Conservation (phyloP, 2,797 vertebrate species). For the Enteromius unitaeniatus region DNA sequence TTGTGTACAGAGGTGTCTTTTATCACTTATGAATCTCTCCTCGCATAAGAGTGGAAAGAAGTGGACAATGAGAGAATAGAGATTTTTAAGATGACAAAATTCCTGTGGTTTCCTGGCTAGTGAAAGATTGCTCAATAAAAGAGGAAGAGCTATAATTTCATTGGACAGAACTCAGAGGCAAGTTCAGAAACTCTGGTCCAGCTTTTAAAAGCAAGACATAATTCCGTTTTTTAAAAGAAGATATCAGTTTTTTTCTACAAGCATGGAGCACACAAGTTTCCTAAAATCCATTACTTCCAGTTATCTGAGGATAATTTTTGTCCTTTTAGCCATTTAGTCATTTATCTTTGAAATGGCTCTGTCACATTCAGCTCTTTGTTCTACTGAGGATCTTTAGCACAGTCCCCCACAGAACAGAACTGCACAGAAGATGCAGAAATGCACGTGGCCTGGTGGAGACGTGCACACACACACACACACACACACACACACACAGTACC, state of each 20-base stretch:
- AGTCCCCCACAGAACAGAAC: neutral
- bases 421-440: neutral
- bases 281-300: constrained; percentile 57
- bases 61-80: neutral
- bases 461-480: too few relatives aligned
- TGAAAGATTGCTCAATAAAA: constrained; percentile 36
- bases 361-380: constrained; percentile 33
- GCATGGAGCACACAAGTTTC: neutral
- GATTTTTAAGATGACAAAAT: constrained; percentile 31
- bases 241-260: neutral
- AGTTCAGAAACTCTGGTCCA: neutral
- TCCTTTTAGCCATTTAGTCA: constrained; percentile 51
- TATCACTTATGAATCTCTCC: constrained; percentile 2
- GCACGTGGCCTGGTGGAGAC: neutral
- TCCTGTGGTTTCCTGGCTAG: neutral
- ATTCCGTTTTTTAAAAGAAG: constrained; percentile 28
- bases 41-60: neutral
- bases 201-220: constrained; percentile 26
- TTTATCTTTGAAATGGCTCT: constrained; percentile 59
- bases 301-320: constrained; percentile 58
- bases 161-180: constrained; percentile 24
- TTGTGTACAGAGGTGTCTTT: neutral
- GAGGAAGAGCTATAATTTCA: constrained; percentile 1
- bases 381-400: constrained; percentile 12
- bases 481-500: neutral